phyloP scores from a whole-genome alignment of 2,113 vertebrate genomes.

The Peucedramus taeniatus region DNA sequence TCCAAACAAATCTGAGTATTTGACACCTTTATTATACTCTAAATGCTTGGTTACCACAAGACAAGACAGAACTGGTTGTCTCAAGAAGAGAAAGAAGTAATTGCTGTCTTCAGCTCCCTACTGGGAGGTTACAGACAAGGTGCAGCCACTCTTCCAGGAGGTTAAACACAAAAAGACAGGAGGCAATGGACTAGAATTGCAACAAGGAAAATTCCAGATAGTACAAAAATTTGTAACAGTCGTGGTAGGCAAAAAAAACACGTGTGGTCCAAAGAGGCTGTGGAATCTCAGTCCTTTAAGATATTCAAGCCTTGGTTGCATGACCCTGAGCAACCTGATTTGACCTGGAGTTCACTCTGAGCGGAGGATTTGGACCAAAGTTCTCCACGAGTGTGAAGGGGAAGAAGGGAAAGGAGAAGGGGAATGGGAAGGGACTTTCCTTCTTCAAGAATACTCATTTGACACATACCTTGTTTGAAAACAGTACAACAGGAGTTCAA shows the following conservation, averaged over 20 bases:
- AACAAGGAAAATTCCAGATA: not conserved
- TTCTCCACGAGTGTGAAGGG: not conserved
- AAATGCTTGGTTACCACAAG: not conserved
- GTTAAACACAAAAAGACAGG: not conserved
- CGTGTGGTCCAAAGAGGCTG: not conserved
- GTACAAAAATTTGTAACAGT: not conserved
- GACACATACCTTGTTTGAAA: not conserved
- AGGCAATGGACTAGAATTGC: not conserved
- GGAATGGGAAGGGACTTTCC: not conserved
- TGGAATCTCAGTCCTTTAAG: not conserved
- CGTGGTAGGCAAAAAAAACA: not conserved
- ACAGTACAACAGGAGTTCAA: not conserved
- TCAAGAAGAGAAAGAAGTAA: not conserved
- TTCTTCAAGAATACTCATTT: not conserved
- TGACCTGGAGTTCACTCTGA: not conserved
- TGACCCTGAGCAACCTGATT: not conserved
- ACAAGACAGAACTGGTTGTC: not conserved
- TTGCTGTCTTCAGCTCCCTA: not conserved
- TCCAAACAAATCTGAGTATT: not conserved
- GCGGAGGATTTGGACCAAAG: not conserved
- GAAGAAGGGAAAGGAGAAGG: not conserved
- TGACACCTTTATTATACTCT: not conserved
- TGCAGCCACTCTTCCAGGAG: not conserved
- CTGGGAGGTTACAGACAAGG: not conserved
- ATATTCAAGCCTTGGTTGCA: not conserved